A percentile compares a stretch with the other conserved stretches of the same genome.
Conservation (phyloP, 64 coral and sea anemone genomes). For the Actinia tenebrosa region DNA sequence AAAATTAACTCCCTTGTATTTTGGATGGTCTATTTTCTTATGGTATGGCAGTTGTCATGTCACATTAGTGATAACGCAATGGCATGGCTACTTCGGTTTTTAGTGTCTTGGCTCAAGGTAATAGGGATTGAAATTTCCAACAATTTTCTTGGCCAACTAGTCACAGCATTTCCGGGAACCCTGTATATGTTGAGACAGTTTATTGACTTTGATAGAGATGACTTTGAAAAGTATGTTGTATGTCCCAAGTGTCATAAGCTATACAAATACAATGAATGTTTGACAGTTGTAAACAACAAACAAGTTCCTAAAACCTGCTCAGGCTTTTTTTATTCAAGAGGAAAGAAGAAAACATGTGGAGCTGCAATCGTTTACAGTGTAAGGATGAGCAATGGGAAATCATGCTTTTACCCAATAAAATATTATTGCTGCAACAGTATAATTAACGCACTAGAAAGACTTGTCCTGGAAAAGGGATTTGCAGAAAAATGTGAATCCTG, state of each 20-base stretch:
- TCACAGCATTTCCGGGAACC: conserved; percentile 18
- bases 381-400: conserved; percentile 17
- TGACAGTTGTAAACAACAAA: background rate
- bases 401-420: conserved; percentile 31
- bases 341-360: conserved; percentile 18
- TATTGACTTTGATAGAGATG: conserved; percentile 37
- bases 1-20: conserved; percentile 16
- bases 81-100: conserved; percentile 22
- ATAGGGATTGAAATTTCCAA: background rate
- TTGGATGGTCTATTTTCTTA: conserved; percentile 39
- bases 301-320: conserved; percentile 35
- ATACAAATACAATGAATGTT: conserved; percentile 37
- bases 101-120: conserved; percentile 3
- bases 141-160: conserved; percentile 20
- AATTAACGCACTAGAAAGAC: conserved; percentile 25
- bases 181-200: conserved; percentile 30
- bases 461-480: conserved; percentile 17
- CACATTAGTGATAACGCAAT: conserved; percentile 42
- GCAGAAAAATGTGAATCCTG: conserved; percentile 47
- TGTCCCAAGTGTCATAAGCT: conserved; percentile 36
- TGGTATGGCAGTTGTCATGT: conserved; percentile 43
- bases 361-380: conserved; percentile 7
- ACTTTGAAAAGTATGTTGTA: conserved; percentile 57
- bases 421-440: conserved; percentile 44
- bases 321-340: conserved; percentile 11